These are phyloP conservation scores for Cnemophilus loriae DNA, from an alignment of 2,113 vertebrate genomes.

Conservation along the genomic window DNA sequence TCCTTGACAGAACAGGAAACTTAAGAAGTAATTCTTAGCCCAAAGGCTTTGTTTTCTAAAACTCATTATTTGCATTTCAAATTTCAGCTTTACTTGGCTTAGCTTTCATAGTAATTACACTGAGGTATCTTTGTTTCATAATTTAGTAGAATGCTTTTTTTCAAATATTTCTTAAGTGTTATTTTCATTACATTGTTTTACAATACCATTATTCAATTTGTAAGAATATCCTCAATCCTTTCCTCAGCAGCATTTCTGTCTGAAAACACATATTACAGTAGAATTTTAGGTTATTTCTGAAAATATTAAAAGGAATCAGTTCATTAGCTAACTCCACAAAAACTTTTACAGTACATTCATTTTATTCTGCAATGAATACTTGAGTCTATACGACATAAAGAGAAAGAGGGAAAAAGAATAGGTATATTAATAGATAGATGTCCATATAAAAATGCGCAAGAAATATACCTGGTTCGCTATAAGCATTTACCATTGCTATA, in stretches of 20 bases:
- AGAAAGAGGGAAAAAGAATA: not conserved
- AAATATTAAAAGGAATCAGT: not conserved
- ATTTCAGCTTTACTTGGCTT: not conserved
- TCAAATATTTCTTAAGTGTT: not conserved
- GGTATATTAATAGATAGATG: not conserved
- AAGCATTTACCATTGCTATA: not conserved
- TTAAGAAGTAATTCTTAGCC: not conserved
- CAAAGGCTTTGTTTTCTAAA: not conserved
- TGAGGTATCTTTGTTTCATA: not conserved
- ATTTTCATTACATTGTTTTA: not conserved
- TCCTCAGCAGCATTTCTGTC: not conserved
- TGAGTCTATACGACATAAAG: not conserved
- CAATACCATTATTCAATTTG: not conserved
- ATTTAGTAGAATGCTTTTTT: not conserved
- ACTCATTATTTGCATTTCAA: not conserved
- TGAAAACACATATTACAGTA: not conserved
- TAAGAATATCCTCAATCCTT: not conserved
- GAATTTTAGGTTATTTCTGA: not conserved
- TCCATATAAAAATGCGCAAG: not conserved
- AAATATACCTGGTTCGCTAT: not conserved
- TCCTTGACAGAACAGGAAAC: not conserved
- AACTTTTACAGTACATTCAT: not conserved
- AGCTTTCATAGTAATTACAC: not conserved
- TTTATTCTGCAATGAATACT: not conserved
- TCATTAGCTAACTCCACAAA: not conserved